Evolutionary conservation across 2,888 invertebrate species (phyloP).

Genomic region (Penaeus monodon): DNA sequence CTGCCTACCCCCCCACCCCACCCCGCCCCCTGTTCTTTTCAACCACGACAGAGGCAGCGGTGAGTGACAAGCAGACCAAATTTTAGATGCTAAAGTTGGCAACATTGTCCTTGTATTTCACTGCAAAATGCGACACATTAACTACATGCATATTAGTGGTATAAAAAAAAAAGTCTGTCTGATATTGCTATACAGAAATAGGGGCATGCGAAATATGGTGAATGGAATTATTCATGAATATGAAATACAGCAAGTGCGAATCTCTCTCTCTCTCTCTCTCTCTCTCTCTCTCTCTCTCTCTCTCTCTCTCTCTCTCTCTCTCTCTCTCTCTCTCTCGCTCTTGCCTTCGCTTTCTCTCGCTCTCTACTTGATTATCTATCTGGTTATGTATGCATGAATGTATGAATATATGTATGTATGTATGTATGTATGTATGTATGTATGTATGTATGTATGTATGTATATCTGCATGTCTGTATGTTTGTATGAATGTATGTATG

Average conservation of each 20-base stretch:
- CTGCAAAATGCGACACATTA: neutral
- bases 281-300: neutral
- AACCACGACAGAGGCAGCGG: neutral
- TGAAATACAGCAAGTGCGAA: too few relatives aligned
- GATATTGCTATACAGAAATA: too few relatives aligned
- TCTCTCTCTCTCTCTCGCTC: neutral
- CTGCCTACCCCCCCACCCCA: neutral
- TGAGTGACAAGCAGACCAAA: neutral
- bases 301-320: constrained; percentile 2
- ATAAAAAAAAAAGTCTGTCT: too few relatives aligned
- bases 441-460: neutral
- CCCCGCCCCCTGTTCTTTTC: neutral
- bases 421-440: neutral
- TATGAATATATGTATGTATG: too few relatives aligned
- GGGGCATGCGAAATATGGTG: too few relatives aligned
- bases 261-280: neutral
- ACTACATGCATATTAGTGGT: too few relatives aligned
- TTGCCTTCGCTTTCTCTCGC: neutral
- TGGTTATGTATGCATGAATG: neutral
- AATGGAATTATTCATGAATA: too few relatives aligned
- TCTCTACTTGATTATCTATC: constrained; percentile 1
- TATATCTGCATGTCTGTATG: neutral
- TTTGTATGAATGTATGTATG: neutral
- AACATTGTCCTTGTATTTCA: neutral
- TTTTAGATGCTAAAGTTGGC: too few relatives aligned